Evolutionary conservation across 2,797 vertebrate genomes (phyloP).

Genomic region (Hippoglossus hippoglossus): DNA sequence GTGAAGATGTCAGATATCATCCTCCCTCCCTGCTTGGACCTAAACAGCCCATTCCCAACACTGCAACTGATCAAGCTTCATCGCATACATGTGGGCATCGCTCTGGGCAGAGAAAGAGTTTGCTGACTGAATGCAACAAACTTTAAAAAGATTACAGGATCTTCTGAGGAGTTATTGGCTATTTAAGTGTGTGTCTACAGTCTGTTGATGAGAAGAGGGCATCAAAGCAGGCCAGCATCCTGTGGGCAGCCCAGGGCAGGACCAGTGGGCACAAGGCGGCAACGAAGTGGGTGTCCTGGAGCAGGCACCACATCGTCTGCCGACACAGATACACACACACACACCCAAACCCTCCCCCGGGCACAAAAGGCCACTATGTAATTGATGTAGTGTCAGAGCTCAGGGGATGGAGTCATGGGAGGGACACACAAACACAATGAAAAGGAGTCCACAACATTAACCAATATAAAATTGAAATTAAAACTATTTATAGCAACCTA

Average conservation of each 20-base stretch:
- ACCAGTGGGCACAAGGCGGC: slow-evolving; percentile 61
- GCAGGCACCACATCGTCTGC: slow-evolving; percentile 73
- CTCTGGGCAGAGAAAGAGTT: slow-evolving; percentile 42
- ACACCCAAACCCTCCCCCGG: slow-evolving; percentile 11
- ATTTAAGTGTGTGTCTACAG: slow-evolving; percentile 42
- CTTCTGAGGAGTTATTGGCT: slow-evolving; percentile 47
- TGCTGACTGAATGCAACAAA: slow-evolving; percentile 35
- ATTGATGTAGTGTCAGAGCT: slow-evolving; percentile 76
- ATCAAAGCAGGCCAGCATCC: slow-evolving; percentile 78
- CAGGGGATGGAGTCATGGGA: slow-evolving; percentile 57
- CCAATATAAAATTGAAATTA: too few species aligned
- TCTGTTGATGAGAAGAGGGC: slow-evolving; percentile 53
- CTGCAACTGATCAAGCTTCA: slow-evolving; percentile 22
- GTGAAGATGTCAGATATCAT: not conserved
- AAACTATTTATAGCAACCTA: not conserved
- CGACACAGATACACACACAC: slow-evolving; percentile 31
- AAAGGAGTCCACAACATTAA: too few species aligned
- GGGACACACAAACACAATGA: slow-evolving; percentile 31
- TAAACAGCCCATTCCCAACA: slow-evolving; percentile 12
- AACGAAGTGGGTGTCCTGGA: slow-evolving; percentile 78
- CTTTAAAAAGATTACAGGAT: slow-evolving; percentile 58
- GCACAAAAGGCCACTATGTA: slow-evolving; percentile 70
- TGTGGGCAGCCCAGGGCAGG: slow-evolving; percentile 81
- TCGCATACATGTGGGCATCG: slow-evolving; percentile 32
- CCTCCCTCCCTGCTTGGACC: not conserved